Conservation (phyloP, 2,797 vertebrate genomes). For the Sebastes taczanowskii region DNA sequence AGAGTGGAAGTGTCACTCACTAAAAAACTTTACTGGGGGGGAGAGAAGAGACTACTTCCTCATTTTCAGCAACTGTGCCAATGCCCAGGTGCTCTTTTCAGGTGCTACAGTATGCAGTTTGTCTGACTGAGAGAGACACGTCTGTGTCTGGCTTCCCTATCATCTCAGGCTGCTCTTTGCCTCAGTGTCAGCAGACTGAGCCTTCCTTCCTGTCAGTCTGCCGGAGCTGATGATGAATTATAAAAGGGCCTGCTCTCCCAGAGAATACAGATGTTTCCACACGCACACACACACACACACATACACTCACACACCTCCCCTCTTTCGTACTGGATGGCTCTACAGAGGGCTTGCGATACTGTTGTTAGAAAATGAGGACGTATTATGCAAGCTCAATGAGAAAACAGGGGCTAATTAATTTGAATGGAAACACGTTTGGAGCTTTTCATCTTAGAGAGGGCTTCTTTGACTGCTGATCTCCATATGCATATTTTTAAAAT, state of each 20-base stretch:
- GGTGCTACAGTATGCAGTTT: slow-evolving; percentile 72
- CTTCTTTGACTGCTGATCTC: slow-evolving; percentile 51
- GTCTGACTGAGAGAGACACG: slow-evolving; percentile 73
- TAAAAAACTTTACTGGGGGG: slow-evolving; percentile 60
- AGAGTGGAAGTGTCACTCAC: slow-evolving; percentile 67
- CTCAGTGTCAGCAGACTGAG: slow-evolving; percentile 72
- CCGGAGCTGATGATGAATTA: slow-evolving; percentile 79
- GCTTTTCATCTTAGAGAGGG: slow-evolving; percentile 59
- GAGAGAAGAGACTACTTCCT: slow-evolving; percentile 47
- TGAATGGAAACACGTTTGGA: slow-evolving; percentile 58
- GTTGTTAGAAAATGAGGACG: slow-evolving; percentile 49
- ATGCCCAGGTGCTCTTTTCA: slow-evolving; percentile 72
- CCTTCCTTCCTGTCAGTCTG: slow-evolving; percentile 78
- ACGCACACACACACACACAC: not conserved
- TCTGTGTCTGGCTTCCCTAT: slow-evolving; percentile 63
- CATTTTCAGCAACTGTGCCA: slow-evolving; percentile 58
- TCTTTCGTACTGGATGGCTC: slow-evolving; percentile 10
- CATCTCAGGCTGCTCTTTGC: slow-evolving; percentile 72
- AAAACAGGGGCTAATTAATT: slow-evolving; percentile 67
- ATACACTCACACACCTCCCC: not conserved
- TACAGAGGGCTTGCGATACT: slow-evolving; percentile 25
- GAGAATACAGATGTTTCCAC: slow-evolving; percentile 80
- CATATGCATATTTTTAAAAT: slow-evolving; percentile 52
- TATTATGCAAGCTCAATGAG: slow-evolving; percentile 56
- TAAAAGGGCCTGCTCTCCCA: slow-evolving; percentile 70